phyloP scores from a whole-genome alignment of 2,888 invertebrate genomes.

The Sympetrum striolatum region DNA sequence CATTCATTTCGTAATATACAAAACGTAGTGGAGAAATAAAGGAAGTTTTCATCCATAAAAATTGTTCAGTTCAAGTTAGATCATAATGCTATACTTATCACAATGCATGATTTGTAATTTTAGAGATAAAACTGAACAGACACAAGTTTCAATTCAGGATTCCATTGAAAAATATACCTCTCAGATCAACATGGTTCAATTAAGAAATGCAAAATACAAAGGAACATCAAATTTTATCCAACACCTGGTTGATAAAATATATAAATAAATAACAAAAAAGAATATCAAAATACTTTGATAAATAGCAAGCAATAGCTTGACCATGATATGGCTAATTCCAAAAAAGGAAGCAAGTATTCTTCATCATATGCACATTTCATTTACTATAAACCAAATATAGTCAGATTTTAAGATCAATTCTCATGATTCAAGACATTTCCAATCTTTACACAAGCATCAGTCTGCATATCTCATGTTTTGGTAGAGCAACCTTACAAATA shows the following conservation, averaged over 20 bases:
- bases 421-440: too few relatives aligned
- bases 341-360: neutral
- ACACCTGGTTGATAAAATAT: slow-evolving; percentile 16
- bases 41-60: too few relatives aligned
- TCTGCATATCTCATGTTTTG: slow-evolving; percentile 10
- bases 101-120: too few relatives aligned
- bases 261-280: slow-evolving; percentile 29
- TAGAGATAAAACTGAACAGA: too few relatives aligned
- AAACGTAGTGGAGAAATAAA: too few relatives aligned
- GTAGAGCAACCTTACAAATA: slow-evolving; percentile 12
- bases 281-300: neutral
- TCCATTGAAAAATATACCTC: neutral
- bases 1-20: too few relatives aligned
- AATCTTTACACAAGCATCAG: neutral
- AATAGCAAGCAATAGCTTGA: neutral
- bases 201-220: neutral
- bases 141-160: too few relatives aligned
- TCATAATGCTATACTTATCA: too few relatives aligned
- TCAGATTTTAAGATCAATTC: too few relatives aligned
- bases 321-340: neutral
- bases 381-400: too few relatives aligned
- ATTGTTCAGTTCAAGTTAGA: too few relatives aligned
- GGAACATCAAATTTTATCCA: slow-evolving; percentile 6
- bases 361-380: too few relatives aligned
- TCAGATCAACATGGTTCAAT: neutral